Percentiles rank a stretch among this genome's conserved stretches.
phyloP scores from a whole-genome alignment of 2,113 vertebrate species.

The Hemiscyllium ocellatum region DNA sequence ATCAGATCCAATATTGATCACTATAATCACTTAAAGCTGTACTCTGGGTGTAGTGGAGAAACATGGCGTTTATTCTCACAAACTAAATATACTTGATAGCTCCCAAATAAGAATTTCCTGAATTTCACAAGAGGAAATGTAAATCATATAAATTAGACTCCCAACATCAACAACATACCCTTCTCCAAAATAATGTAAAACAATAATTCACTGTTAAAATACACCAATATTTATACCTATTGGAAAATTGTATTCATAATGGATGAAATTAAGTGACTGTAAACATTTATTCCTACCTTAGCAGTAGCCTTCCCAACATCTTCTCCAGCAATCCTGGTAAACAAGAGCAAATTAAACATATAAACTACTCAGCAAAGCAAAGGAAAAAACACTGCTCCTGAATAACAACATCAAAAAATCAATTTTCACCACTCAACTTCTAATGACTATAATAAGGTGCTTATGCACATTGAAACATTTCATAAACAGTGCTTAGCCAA shows the following conservation, averaged over 20 bases:
- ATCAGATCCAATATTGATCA: background rate
- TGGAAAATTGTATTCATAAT: background rate
- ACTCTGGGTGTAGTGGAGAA: background rate
- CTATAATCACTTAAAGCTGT: background rate
- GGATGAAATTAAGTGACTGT: background rate
- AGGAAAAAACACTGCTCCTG: background rate
- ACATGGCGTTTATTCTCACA: background rate
- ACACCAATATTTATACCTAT: background rate
- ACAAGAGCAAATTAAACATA: background rate
- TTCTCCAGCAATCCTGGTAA: conserved; percentile 10
- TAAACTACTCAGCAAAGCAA: background rate
- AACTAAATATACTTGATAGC: background rate
- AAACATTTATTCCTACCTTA: conserved; percentile 9
- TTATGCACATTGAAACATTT: background rate
- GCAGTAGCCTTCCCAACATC: background rate
- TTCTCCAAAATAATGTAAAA: background rate
- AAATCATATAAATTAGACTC: background rate
- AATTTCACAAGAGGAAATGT: background rate
- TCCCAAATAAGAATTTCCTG: background rate
- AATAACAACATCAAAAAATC: background rate
- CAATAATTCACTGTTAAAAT: background rate
- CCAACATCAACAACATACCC: background rate
- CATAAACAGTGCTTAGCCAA: background rate
- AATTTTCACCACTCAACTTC: background rate
- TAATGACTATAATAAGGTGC: background rate